Percentiles rank a stretch among this genome's conserved stretches.
These are phyloP conservation scores for Melanerpes aurifrons DNA, from an alignment of 2,113 vertebrate species.

Conservation along the genomic window DNA sequence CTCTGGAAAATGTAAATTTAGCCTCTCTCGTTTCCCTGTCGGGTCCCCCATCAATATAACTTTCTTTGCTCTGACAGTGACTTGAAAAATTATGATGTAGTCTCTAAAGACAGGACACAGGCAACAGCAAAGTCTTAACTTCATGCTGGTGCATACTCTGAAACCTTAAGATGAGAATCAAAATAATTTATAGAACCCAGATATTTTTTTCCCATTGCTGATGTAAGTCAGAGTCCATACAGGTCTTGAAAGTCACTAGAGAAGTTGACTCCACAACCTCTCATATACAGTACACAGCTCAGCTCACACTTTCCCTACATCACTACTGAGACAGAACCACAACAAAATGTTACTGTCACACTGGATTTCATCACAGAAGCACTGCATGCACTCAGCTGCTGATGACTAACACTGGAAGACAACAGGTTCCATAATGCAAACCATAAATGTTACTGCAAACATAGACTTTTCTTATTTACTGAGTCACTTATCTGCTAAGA, in stretches of 20 bases:
- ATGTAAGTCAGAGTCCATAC: neutral
- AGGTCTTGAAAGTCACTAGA: too few relatives aligned
- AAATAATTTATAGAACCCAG: neutral
- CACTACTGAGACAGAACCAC: neutral
- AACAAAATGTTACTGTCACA: neutral
- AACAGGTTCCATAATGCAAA: neutral
- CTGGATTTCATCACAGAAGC: neutral
- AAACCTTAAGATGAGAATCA: neutral
- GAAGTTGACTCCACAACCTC: too few relatives aligned
- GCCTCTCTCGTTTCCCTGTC: neutral
- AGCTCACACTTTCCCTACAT: neutral
- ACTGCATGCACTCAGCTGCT: neutral
- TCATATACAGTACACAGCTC: neutral
- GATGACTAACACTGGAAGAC: neutral
- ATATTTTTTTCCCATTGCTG: neutral
- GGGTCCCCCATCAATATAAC: neutral
- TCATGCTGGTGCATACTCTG: neutral
- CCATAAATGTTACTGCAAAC: neutral
- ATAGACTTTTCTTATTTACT: neutral
- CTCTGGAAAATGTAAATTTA: neutral
- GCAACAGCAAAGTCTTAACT: neutral
- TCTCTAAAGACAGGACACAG: neutral
- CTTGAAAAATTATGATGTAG: neutral
- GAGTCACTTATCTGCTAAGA: neutral
- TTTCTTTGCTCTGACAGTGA: neutral